These are phyloP conservation scores for Saturnia pavonia DNA, from an alignment of 2,888 invertebrate genomes.

Conservation along the genomic window DNA sequence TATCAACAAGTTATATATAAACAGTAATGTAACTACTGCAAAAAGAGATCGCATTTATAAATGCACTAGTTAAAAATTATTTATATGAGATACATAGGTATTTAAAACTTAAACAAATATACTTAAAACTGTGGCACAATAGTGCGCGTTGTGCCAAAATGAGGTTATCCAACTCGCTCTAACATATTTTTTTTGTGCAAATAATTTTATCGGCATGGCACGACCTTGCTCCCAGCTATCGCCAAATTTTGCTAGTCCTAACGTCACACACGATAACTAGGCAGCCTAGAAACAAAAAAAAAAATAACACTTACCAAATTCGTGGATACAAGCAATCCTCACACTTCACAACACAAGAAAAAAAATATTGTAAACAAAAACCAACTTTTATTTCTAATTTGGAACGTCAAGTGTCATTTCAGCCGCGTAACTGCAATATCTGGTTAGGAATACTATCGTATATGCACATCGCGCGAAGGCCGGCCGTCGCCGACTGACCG, in stretches of 20 bases:
- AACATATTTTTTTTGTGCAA: constrained; percentile 79
- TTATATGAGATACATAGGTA: background rate
- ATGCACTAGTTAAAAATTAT: background rate
- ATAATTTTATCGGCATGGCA: constrained; percentile 75
- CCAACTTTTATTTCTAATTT: background rate
- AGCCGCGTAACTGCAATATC: constrained; percentile 20
- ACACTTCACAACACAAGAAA: constrained; percentile 49
- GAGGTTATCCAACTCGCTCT: constrained; percentile 79
- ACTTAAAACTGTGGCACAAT: constrained; percentile 42
- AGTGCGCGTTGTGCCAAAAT: constrained; percentile 67
- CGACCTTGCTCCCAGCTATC: constrained; percentile 81
- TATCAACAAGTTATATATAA: background rate
- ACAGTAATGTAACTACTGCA: background rate
- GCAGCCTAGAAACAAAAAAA: constrained; percentile 45
- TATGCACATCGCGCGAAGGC: constrained; percentile 70
- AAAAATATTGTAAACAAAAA: constrained; percentile 25
- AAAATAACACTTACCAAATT: constrained; percentile 40
- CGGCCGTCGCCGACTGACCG: constrained; percentile 73
- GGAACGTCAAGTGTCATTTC: constrained; percentile 13
- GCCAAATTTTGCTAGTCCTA: constrained; percentile 72
- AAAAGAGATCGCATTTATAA: background rate
- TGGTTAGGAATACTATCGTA: constrained; percentile 21
- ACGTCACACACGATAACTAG: constrained; percentile 66
- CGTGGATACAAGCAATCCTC: constrained; percentile 20
- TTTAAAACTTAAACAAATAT: constrained; percentile 14